phyloP scores from a whole-genome alignment of 2,797 vertebrate species.

The Oceanodroma leucorhoa region DNA sequence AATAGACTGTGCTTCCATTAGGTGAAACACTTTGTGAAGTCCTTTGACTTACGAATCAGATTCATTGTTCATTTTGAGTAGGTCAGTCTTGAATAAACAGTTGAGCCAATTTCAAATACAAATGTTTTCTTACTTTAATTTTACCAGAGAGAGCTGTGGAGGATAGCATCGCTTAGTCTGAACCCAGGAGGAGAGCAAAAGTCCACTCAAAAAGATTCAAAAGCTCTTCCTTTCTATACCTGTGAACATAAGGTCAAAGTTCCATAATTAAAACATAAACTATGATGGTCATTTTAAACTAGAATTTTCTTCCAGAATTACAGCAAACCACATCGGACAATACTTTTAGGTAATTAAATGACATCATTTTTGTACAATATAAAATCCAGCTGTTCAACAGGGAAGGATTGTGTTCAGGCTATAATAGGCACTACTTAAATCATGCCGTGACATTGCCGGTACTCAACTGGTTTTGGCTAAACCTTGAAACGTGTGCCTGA shows the following conservation, averaged over 20 bases:
- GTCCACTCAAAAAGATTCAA: not conserved
- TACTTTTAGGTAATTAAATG: not conserved
- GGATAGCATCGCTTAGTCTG: not conserved
- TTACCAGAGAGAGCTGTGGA: not conserved
- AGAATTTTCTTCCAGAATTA: not conserved
- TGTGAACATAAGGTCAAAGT: not conserved
- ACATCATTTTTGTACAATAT: not conserved
- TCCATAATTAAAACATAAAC: not conserved
- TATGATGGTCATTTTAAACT: not conserved
- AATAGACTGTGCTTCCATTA: not conserved
- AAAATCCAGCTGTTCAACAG: slow-evolving; percentile 17
- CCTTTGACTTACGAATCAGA: not conserved
- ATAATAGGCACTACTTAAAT: not conserved
- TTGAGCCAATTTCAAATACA: not conserved
- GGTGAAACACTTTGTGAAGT: not conserved
- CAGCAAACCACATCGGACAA: not conserved
- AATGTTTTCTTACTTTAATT: not conserved
- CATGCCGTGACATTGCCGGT: not conserved
- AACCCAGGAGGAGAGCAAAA: not conserved
- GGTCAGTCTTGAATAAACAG: not conserved
- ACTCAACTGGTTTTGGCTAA: not conserved
- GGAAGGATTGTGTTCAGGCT: not conserved
- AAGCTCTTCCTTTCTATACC: not conserved
- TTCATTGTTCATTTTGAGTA: not conserved
- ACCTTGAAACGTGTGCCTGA: not conserved